Conservation (phyloP, 2,797 vertebrate species). For the Thamnophis elegans region DNA sequence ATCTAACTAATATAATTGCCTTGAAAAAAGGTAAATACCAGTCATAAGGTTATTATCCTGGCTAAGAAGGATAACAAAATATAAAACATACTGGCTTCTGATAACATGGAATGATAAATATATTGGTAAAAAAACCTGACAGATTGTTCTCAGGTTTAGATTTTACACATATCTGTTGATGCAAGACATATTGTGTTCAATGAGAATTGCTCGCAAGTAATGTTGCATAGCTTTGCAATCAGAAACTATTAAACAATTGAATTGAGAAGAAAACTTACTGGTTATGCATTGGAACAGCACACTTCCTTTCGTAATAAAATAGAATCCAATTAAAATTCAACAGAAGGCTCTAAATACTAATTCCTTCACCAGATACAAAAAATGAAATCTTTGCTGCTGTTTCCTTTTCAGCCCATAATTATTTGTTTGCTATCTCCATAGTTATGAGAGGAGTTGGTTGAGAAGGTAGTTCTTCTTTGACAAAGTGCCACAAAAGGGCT, state of each 20-base stretch:
- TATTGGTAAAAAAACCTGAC: neutral
- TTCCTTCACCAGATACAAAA: neutral
- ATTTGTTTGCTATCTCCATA: neutral
- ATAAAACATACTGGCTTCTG: neutral
- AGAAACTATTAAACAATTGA: neutral
- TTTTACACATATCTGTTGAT: neutral
- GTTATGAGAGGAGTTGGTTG: neutral
- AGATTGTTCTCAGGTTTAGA: neutral
- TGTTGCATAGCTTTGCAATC: neutral
- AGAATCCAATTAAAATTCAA: conserved; percentile 1
- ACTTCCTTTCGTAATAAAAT: conserved; percentile 22
- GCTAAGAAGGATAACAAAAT: neutral
- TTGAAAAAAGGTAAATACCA: neutral
- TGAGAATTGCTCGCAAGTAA: neutral
- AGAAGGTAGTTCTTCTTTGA: neutral
- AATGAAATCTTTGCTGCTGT: neutral
- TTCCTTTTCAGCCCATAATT: neutral
- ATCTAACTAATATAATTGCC: neutral
- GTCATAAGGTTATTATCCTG: neutral
- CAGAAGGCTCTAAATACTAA: neutral
- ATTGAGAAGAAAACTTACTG: neutral
- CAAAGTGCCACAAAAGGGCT: neutral
- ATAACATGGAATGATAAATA: neutral
- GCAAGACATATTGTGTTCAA: neutral
- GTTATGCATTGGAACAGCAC: neutral